phyloP scores from a whole-genome alignment of 1,140 invertebrate species.

The Caerostris extrusa region DNA sequence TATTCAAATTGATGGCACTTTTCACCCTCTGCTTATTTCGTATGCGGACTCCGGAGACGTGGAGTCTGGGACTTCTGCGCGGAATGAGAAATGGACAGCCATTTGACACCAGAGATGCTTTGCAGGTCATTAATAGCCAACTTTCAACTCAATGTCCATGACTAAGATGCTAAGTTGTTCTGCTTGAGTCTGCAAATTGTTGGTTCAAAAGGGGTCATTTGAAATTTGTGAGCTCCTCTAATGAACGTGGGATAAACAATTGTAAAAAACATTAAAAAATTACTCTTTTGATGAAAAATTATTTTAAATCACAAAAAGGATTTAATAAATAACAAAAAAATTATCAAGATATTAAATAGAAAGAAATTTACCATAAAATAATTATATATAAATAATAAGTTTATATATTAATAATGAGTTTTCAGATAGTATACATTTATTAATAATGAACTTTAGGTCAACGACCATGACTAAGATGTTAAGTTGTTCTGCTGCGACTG shows the following conservation, averaged over 20 bases:
- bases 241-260: no score
- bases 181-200: not conserved
- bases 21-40: constrained; percentile 54
- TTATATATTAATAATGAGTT: not conserved
- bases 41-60: constrained; percentile 17
- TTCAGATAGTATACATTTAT: no score
- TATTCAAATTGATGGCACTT: constrained; percentile 70
- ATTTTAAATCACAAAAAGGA: not conserved
- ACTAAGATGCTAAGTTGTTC: constrained; percentile 44
- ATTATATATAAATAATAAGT: not conserved
- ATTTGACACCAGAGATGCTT: constrained; percentile 42
- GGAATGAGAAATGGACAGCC: constrained; percentile 49
- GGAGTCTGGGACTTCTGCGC: not conserved
- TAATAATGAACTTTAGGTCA: no score
- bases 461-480: no score
- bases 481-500: no score
- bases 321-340: not conserved
- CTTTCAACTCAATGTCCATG: not conserved
- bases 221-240: no score
- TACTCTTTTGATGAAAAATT: no score
- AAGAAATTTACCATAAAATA: not conserved
- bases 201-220: not conserved
- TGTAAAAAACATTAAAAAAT: not conserved
- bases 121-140: constrained; percentile 38
- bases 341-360: not conserved